phyloP scores from a whole-genome alignment of 2,888 invertebrate genomes.

The Trissolcus japonicus region DNA sequence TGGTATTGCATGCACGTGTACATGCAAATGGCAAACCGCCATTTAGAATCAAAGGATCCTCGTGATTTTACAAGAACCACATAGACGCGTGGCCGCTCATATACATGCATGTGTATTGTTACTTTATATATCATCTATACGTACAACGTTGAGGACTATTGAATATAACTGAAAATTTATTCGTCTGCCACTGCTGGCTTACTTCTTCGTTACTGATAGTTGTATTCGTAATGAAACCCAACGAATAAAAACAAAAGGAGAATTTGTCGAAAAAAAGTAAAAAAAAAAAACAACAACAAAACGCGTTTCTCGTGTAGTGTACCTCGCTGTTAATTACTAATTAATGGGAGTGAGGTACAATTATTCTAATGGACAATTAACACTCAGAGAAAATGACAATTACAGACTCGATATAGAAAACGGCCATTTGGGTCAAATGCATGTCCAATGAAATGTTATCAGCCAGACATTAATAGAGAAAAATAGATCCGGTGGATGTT shows the following conservation, averaged over 20 bases:
- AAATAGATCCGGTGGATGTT: constrained; percentile 20
- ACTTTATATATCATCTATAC: constrained; percentile 20
- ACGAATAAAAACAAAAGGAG: constrained; percentile 41
- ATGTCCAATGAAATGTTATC: constrained; percentile 32
- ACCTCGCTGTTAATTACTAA: constrained; percentile 36
- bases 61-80: constrained; percentile 24
- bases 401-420: constrained; percentile 27
- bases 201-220: constrained; percentile 54
- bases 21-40: constrained; percentile 16
- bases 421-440: constrained; percentile 32
- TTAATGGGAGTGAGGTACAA: constrained; percentile 46
- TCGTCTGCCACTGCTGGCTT: constrained; percentile 43
- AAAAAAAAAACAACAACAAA: neutral
- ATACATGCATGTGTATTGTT: constrained; percentile 16
- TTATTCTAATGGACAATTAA: constrained; percentile 57
- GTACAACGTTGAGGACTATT: constrained; percentile 33
- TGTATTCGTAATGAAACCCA: constrained; percentile 38
- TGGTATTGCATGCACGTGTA: constrained; percentile 14
- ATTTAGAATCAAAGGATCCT: constrained; percentile 40
- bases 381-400: constrained; percentile 26
- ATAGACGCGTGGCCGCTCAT: constrained; percentile 21
- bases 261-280: constrained; percentile 6
- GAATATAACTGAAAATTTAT: constrained; percentile 46
- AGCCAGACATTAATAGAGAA: constrained; percentile 30
- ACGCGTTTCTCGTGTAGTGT: constrained; percentile 14